phyloP scores from a whole-genome alignment of 2,888 invertebrate genomes.

The Hermodice carunculata region DNA sequence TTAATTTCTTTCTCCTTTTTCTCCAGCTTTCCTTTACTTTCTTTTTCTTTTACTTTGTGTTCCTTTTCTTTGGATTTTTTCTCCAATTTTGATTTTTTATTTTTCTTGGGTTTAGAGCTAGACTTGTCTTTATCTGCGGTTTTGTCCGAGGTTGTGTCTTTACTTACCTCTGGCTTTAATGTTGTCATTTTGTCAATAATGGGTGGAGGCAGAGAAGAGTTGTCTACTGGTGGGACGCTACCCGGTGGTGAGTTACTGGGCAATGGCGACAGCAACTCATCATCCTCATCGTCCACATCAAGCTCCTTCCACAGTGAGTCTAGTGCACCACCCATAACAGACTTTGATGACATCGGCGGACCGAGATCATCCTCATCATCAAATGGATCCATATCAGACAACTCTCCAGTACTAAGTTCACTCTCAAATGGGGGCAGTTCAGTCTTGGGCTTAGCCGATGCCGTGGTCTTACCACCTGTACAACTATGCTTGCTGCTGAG shows the following conservation, averaged over 20 bases:
- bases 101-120: not conserved
- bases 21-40: too few species aligned
- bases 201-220: not conserved
- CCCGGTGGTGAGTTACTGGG: slow-evolving; percentile 1
- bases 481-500: too few species aligned
- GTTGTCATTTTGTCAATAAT: too few species aligned
- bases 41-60: too few species aligned
- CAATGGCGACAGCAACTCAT: slow-evolving; percentile 2
- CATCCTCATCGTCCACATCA: slow-evolving; percentile 18
- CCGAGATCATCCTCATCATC: slow-evolving; percentile 8
- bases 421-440: not conserved
- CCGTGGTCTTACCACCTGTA: too few species aligned
- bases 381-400: slow-evolving; percentile 8
- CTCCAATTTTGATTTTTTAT: slow-evolving; percentile 3
- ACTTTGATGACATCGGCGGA: too few species aligned
- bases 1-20: not conserved
- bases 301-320: too few species aligned
- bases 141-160: too few species aligned
- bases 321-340: too few species aligned
- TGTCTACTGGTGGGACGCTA: not conserved
- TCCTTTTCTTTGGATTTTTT: not conserved
- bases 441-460: not conserved
- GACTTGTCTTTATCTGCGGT: slow-evolving; percentile 4
- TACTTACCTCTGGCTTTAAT: too few species aligned
- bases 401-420: slow-evolving; percentile 13